Percentiles rank a stretch among this genome's conserved stretches.
Evolutionary conservation across 2,888 invertebrate genomes (phyloP).

Genomic region (Cantharis nigra): DNA sequence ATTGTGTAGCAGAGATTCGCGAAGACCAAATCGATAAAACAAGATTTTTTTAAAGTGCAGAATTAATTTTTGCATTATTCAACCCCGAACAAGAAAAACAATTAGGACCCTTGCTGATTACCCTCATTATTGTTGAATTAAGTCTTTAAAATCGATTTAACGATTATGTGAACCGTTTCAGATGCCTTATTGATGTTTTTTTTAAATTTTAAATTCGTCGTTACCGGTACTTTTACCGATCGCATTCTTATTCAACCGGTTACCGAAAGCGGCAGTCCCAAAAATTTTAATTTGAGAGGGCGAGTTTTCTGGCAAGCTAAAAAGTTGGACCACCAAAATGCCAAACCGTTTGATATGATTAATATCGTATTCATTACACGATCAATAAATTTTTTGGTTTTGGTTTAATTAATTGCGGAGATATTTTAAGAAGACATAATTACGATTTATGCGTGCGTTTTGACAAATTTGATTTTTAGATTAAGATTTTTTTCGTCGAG

Average conservation of each 20-base stretch:
- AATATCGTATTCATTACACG: background rate
- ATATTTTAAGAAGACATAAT: background rate
- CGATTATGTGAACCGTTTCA: background rate
- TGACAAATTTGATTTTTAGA: constrained; percentile 1
- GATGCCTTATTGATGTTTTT: too few species aligned
- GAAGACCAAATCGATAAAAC: background rate
- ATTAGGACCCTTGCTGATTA: background rate
- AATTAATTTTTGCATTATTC: background rate
- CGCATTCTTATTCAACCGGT: background rate
- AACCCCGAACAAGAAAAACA: background rate
- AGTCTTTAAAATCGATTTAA: background rate
- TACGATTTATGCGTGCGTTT: background rate
- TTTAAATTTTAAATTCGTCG: background rate
- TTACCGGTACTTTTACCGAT: background rate
- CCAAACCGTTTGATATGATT: background rate
- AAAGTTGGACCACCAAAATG: background rate
- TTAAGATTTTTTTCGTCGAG: background rate
- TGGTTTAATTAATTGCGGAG: background rate
- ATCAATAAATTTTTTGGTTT: background rate
- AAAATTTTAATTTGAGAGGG: background rate
- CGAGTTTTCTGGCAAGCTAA: background rate
- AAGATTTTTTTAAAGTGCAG: background rate
- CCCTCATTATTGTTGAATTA: background rate
- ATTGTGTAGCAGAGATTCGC: background rate
- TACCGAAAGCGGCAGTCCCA: background rate